Evolutionary conservation across 2,113 vertebrate species (phyloP), one percentile per base, ranked within the genome.

Genomic region (Chaetura pelagica): DNA sequence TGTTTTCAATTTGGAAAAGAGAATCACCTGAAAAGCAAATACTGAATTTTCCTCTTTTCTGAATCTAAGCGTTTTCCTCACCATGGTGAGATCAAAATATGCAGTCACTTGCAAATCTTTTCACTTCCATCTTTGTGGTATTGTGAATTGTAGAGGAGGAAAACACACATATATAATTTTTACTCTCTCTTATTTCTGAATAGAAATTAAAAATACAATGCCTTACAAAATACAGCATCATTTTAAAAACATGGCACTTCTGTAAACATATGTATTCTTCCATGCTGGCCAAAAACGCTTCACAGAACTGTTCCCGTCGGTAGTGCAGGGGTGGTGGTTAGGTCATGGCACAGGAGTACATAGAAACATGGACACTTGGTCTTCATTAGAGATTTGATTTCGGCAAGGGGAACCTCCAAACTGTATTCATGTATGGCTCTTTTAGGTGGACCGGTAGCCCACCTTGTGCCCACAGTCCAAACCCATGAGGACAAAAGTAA

Each of bases 261-360:
- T 35, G 2, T 66, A 49, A 58, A 21, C 7, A 44, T 4, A 2
- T 13, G 0, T 62, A 15, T 62, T 77, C 68, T 55, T 74, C 51
- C 24, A 1, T 0, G 15, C 4, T 61, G 35, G 12, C 55, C 40
- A 66, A 87, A 77, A 86, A 1, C 23, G 19, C 51, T 64, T 86
- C 19, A 74, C 26, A 48, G 48, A 93, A 49, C 42, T 87, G 14
- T 69, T 19, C 3, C 14, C 40, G 0, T n/a, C 10, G 19, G 14
- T 14, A 73, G 35, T 0, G 1, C 23, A 40, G 18, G 4, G 0
- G 2, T 61, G 38, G 22, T 74, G 38, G 30, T 38, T 73, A 22
- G 11, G 12, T 44, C 10, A 13, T 24, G 14, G 14, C 35, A 46
- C 20, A 6, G 27, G 49, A 69, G n/a, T 80, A 64, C 30, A 35